Base-by-base conservation (phyloP, 2,888 invertebrate genomes). In the Gisinianus flammeolus region DNA sequence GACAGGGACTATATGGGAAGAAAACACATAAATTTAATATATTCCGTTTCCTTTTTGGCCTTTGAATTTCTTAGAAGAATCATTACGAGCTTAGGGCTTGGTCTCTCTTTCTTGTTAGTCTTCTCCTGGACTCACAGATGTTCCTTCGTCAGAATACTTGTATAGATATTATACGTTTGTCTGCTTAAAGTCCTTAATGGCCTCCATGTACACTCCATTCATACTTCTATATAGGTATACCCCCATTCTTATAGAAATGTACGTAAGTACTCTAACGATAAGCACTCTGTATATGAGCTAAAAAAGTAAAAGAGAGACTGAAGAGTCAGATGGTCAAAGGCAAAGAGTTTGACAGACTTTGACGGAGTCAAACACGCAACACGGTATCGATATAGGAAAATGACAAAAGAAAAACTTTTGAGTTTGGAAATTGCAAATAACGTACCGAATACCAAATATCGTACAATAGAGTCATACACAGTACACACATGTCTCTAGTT, bases 101-200 rank as follows among this genome's bases (percentile, higher is more conserved):
- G 35, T 35, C 35, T 35, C 35, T 67, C 28, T 67, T 67, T 19
- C 19, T 67, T 67, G 28, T 16, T 28, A 12, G 12, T 19, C 64
- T 26, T 16, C 26, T 64, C 26, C 6, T 28, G 54, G 70, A 26
- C 66, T 64, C 74, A 74, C 74, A 74, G 74, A 74, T 74, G 74
- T 74, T 74, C 74, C 28, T 28, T n/a, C 24, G n/a, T n/a, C n/a
- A n/a, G n/a, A n/a, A n/a, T n/a, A n/a, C n/a, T n/a, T n/a, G n/a
- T n/a, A n/a, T n/a, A n/a, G 5, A 22, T n/a, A 6, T 58, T 44
- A 10, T 44, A 44, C 44, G 6, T 44, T 44, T 44, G 44, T 44
- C 16, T 6, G 44, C 16, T 44, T 10, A 6, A 44, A 10, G 44
- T 44, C 6, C 44, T 22, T 58, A 58, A 44, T 44, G 52, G 52